These are phyloP conservation scores for Brevimyrus niger DNA, from an alignment of 2,113 vertebrate genomes.

Conservation along the genomic window DNA sequence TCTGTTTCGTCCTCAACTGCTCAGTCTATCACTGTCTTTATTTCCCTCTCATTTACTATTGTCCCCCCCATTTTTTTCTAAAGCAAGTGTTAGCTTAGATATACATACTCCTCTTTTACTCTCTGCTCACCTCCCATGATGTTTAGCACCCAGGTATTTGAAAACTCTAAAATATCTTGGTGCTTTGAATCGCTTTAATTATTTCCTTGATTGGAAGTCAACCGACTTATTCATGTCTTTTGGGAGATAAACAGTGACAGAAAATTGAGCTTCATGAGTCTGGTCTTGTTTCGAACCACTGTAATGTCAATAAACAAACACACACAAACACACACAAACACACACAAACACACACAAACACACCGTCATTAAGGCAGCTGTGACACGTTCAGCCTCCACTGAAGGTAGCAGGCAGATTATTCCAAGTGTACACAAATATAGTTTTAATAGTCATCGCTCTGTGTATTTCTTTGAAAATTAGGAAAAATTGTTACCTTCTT, in stretches of 20 bases:
- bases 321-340: too few species aligned
- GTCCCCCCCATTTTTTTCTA: not conserved
- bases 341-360: not conserved
- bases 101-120: not conserved
- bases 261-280: not conserved
- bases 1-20: slow-evolving; percentile 13
- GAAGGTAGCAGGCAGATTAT: not conserved
- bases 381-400: not conserved
- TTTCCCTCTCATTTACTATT: not conserved
- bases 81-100: slow-evolving; percentile 6
- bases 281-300: not conserved
- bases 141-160: not conserved
- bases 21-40: not conserved
- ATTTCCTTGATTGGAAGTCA: not conserved
- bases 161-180: not conserved
- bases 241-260: not conserved
- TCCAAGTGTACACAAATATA: not conserved
- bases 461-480: not conserved
- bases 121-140: not conserved
- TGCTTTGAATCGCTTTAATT: not conserved
- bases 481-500: not conserved
- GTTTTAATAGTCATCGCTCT: not conserved
- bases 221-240: not conserved
- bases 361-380: not conserved
- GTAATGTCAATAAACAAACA: too few species aligned